Evolutionary conservation across 1,140 invertebrate species (phyloP).

Genomic region (Drosophila pseudoananassae): DNA sequence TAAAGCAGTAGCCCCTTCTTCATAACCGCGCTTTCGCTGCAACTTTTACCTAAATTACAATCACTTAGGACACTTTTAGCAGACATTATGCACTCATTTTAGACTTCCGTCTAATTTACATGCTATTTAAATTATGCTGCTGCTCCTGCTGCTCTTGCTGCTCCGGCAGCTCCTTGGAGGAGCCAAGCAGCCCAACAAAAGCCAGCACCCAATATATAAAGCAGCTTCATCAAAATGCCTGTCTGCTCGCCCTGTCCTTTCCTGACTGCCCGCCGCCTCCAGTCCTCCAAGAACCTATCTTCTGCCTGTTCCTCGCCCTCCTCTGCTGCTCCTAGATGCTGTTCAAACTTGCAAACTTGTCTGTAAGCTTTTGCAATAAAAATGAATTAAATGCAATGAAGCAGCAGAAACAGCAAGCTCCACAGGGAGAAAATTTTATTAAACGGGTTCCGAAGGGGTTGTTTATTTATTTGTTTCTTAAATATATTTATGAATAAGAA

Average conservation of each 20-base stretch:
- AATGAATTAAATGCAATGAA: slow-evolving; percentile 83
- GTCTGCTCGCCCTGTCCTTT: slow-evolving; percentile 34
- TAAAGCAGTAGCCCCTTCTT: slow-evolving; percentile 11
- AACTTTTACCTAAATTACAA: slow-evolving; percentile 79
- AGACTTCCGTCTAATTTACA: slow-evolving; percentile 83
- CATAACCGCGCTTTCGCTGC: slow-evolving; percentile 12
- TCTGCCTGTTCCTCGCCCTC: neutral
- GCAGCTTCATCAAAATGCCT: slow-evolving; percentile 80
- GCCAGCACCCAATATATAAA: slow-evolving; percentile 66
- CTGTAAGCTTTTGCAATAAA: slow-evolving; percentile 80
- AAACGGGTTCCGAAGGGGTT: neutral
- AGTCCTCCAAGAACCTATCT: neutral
- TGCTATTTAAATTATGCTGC: slow-evolving; percentile 81
- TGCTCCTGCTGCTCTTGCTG: slow-evolving; percentile 3
- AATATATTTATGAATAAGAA: neutral
- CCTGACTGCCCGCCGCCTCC: neutral
- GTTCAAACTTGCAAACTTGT: slow-evolving; percentile 77
- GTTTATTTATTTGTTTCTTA: neutral
- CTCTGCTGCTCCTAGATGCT: slow-evolving; percentile 46
- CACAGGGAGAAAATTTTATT: slow-evolving; percentile 15
- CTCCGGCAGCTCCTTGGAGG: slow-evolving; percentile 10
- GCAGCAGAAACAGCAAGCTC: slow-evolving; percentile 37
- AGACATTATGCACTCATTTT: slow-evolving; percentile 82
- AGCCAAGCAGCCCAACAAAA: slow-evolving; percentile 25
- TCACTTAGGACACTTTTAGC: slow-evolving; percentile 80